Percentiles rank a stretch among this genome's conserved stretches.
Evolutionary conservation across 2,797 vertebrate genomes (phyloP).

Genomic region (Ctenopoma multispine): DNA sequence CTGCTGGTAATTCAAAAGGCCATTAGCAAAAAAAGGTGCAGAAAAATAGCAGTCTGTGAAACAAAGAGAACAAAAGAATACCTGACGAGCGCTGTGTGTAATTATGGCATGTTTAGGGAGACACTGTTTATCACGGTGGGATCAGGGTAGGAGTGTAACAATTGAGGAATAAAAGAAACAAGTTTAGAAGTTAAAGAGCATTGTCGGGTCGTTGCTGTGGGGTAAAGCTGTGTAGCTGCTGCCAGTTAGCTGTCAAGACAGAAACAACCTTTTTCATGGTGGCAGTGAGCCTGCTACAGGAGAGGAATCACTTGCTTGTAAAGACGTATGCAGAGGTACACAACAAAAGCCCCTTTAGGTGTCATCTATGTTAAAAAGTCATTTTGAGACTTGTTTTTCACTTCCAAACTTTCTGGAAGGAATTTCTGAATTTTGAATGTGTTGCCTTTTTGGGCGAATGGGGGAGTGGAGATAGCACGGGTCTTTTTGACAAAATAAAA

Average conservation of each 20-base stretch:
- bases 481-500: constrained; percentile 28
- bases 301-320: constrained; percentile 51
- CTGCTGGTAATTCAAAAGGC: constrained; percentile 65
- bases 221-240: constrained; percentile 61
- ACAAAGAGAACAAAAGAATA: constrained; percentile 46
- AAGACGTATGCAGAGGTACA: constrained; percentile 24
- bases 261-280: constrained; percentile 72
- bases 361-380: constrained; percentile 62
- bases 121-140: constrained; percentile 55
- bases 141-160: constrained; percentile 51
- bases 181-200: constrained; percentile 61
- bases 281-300: constrained; percentile 42
- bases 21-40: constrained; percentile 16
- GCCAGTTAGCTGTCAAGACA: constrained; percentile 64
- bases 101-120: constrained; percentile 71
- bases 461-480: constrained; percentile 18
- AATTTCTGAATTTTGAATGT: constrained; percentile 31
- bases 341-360: constrained; percentile 52
- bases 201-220: constrained; percentile 50
- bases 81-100: constrained; percentile 57
- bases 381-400: constrained; percentile 40
- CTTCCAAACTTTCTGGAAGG: constrained; percentile 54
- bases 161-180: constrained; percentile 44
- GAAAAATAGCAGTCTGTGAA: constrained; percentile 54
- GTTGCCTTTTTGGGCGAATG: constrained; percentile 11